Base-by-base conservation (phyloP, 2,888 invertebrate genomes). In the Bombylius discolor region DNA sequence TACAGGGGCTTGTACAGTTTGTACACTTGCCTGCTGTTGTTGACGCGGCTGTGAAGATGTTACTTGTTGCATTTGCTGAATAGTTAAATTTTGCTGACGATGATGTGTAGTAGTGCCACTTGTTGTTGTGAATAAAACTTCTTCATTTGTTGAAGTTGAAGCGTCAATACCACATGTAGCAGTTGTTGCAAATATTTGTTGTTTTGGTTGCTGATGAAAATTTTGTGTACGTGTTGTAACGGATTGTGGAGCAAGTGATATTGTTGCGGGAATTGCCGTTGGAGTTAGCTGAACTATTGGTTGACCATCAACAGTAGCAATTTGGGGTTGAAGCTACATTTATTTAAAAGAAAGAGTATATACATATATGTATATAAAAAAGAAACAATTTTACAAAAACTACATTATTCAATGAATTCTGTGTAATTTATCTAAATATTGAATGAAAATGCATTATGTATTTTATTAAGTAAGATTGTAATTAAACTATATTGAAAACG, bases 241-340 rank as follows among this genome's bases (percentile, higher is more conserved):
- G 49, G 49, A 44, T 12, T 70, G 67, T 12, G 71, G 69, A 8
- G 71, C 67, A 36, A 73, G 59, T 57, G 73, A 72, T 49, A 73
- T 59, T 12, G 73, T 72, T 52, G 73, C 72, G 57, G 73, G 73
- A 63, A 72, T 69, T 32, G 70, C 69, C 33, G 73, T 68, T 7
- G 73, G 68, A 4, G 73, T 69, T 49, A 74, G 55, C 55, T 74
- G 73, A 64, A 74, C 68, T n/a, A 74, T 70, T 46, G 70, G 72
- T 60, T 73, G 74, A 3, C 73, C 73, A 59, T 73, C 73, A 2
- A 72, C 70, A 1, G 73, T 73, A 33, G 73, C 67, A 58, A 73
- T 64, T 63, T 73, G 73, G 6, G 72, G 72, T 60, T 73, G 73
- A 7, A 73, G 62, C 67, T 68, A 54, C 23, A 62, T 50, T 23